These are phyloP conservation scores for Halcyon smyrnensis DNA, from an alignment of 2,797 vertebrate genomes.

Conservation along the genomic window DNA sequence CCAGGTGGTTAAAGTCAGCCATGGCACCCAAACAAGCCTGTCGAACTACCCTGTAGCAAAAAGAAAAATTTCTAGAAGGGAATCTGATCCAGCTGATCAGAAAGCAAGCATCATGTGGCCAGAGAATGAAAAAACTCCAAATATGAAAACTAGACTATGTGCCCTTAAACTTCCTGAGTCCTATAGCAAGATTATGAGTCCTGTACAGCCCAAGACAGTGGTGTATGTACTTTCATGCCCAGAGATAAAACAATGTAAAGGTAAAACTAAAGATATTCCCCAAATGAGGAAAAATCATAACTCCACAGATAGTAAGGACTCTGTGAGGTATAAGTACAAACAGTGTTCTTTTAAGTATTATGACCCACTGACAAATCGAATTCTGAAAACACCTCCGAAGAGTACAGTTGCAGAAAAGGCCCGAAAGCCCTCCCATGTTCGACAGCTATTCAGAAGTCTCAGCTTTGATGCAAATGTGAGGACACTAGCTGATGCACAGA, in stretches of 20 bases:
- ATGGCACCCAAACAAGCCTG: conserved; percentile 85
- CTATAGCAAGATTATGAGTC: conserved; percentile 84
- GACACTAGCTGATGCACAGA: conserved; percentile 54
- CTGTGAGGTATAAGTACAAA: conserved; percentile 86
- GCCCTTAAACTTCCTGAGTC: conserved; percentile 82
- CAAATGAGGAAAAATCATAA: conserved; percentile 71
- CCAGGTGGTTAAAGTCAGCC: conserved; percentile 89
- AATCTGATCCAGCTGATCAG: conserved; percentile 34
- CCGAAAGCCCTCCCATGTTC: conserved; percentile 74
- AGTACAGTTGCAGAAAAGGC: conserved; percentile 56
- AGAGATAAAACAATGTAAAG: conserved; percentile 72
- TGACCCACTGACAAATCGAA: conserved; percentile 83
- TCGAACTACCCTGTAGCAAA: conserved; percentile 80
- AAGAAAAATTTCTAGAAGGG: conserved; percentile 68
- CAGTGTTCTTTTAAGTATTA: conserved; percentile 85
- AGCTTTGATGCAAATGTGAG: conserved; percentile 83
- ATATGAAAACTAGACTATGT: conserved; percentile 77
- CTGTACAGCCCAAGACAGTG: conserved; percentile 85
- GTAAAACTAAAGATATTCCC: conserved; percentile 66
- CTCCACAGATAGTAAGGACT: conserved; percentile 75
- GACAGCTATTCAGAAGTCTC: conserved; percentile 86
- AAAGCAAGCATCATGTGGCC: conserved; percentile 39
- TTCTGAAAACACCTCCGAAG: conserved; percentile 82
- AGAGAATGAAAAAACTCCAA: conserved; percentile 79
- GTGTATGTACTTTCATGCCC: conserved; percentile 88